These are phyloP conservation scores for Porites australiensis DNA, from an alignment of 64 coral and sea anemone species.

Conservation along the genomic window DNA sequence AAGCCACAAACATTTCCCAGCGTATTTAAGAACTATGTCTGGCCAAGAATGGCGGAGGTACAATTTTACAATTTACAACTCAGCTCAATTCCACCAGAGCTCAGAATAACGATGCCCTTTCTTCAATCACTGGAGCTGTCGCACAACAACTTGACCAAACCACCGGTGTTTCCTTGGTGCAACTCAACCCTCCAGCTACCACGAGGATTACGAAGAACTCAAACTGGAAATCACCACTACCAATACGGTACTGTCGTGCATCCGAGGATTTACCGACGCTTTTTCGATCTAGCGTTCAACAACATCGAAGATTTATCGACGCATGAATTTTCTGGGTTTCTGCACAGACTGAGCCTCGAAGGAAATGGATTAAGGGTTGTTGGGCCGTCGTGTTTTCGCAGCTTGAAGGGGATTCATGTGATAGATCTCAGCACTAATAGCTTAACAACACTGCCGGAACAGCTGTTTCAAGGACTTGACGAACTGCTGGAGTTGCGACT, in stretches of 20 bases:
- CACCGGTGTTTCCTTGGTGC: slow-evolving; percentile 83
- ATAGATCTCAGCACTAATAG: slow-evolving; percentile 71
- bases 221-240: slow-evolving; percentile 64
- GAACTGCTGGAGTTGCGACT: slow-evolving; percentile 56
- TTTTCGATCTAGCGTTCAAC: slow-evolving; percentile 71
- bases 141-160: slow-evolving; percentile 33
- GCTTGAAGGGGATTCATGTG: slow-evolving; percentile 57
- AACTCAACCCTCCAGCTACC: slow-evolving; percentile 41
- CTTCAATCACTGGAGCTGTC: slow-evolving; percentile 73
- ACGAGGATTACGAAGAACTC: slow-evolving; percentile 48
- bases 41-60: slow-evolving; percentile 80
- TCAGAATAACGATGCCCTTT: slow-evolving; percentile 56
- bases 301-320: slow-evolving; percentile 65
- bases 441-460: slow-evolving; percentile 49
- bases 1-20: slow-evolving; percentile 1
- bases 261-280: slow-evolving; percentile 70
- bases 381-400: slow-evolving; percentile 31
- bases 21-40: slow-evolving; percentile 21
- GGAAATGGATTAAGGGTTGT: slow-evolving; percentile 65
- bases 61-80: slow-evolving; percentile 32
- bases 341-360: slow-evolving; percentile 68
- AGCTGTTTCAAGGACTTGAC: slow-evolving; percentile 36
- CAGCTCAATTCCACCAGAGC: slow-evolving; percentile 12
- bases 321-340: slow-evolving; percentile 55
- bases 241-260: slow-evolving; percentile 38